Percentiles rank a stretch among this genome's conserved stretches.
phyloP scores from a whole-genome alignment of 2,113 vertebrate species.

The Microtus oregoni region DNA sequence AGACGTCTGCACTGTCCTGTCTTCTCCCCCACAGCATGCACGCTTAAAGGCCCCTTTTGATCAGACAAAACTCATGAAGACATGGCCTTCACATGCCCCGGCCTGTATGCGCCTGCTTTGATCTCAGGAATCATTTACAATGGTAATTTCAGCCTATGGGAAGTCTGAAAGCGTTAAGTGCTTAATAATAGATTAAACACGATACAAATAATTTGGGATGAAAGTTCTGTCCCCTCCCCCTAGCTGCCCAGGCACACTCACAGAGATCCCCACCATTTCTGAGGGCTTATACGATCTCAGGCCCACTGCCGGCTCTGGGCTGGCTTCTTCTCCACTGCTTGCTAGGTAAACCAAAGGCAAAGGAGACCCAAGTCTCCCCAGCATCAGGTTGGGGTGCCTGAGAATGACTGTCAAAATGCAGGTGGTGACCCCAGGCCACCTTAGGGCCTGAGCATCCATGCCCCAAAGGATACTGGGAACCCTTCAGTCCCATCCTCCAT shows the following conservation, averaged over 20 bases:
- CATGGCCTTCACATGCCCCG: neutral
- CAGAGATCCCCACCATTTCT: neutral
- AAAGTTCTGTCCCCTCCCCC: rapidly evolving
- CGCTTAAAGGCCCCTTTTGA: neutral
- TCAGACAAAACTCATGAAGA: neutral
- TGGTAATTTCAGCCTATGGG: neutral
- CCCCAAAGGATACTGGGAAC: neutral
- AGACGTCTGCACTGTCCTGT: rapidly evolving
- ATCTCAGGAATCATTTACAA: neutral
- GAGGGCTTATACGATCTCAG: rapidly evolving
- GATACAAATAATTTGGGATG: neutral
- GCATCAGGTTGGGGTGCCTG: neutral
- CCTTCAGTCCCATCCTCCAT: neutral
- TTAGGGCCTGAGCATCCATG: rapidly evolving
- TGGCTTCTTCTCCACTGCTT: rapidly evolving
- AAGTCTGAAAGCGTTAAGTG: neutral
- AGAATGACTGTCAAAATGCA: neutral
- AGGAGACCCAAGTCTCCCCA: neutral
- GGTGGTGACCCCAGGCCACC: neutral
- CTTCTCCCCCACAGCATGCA: neutral
- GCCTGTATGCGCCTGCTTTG: rapidly evolving
- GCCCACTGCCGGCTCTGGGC: neutral
- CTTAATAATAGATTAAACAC: neutral
- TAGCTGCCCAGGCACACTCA: rapidly evolving
- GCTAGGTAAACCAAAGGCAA: neutral